A percentile compares a stretch with the other conserved stretches of the same genome.
phyloP scores from a whole-genome alignment of 2,113 vertebrate species.

The Caretta caretta region DNA sequence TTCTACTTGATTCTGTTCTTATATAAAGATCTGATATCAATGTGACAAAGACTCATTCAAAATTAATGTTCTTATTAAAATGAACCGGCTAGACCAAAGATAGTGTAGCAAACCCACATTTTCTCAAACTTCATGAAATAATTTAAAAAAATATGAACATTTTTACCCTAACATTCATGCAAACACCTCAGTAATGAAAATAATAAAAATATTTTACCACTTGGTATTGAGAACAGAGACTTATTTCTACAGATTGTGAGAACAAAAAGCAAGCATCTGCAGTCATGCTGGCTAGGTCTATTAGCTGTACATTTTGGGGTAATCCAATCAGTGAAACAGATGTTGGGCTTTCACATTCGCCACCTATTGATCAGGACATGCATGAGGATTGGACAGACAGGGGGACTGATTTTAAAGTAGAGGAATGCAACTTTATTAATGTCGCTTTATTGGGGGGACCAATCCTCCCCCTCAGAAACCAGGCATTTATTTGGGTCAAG shows the following conservation, averaged over 20 bases:
- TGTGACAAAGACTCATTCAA: background rate
- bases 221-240: background rate
- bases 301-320: background rate
- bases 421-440: no score
- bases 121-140: background rate
- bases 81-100: background rate
- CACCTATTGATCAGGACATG: background rate
- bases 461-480: no score
- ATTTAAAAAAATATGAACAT: background rate
- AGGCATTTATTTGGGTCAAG: no score
- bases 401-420: no score
- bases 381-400: background rate
- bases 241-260: background rate
- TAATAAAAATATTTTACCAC: background rate
- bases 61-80: background rate
- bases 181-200: background rate
- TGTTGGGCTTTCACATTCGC: background rate
- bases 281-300: background rate
- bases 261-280: background rate
- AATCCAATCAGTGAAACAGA: background rate
- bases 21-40: background rate
- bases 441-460: no score
- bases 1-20: background rate
- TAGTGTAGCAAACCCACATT: background rate
- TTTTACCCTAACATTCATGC: background rate